phyloP scores from a whole-genome alignment of 2,888 invertebrate species.

The Scaptomyza tumidula region DNA sequence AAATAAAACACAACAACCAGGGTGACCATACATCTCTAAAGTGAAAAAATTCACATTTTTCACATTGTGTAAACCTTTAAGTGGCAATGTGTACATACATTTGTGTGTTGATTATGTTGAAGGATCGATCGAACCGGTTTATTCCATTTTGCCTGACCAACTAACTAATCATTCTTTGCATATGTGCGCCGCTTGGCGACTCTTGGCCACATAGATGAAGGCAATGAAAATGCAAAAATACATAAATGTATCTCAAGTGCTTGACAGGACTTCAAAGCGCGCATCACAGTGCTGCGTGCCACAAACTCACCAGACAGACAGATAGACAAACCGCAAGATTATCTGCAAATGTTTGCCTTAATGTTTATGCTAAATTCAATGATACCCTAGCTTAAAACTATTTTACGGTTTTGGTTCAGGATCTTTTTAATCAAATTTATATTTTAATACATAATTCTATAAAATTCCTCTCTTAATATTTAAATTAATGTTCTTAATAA shows the following conservation, averaged over 20 bases:
- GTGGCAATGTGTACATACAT: no score
- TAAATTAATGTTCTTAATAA: no score
- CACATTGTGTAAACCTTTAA: no score
- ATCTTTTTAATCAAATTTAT: neutral
- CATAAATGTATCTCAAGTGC: slow-evolving; percentile 81
- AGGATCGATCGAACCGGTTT: slow-evolving; percentile 73
- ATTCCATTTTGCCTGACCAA: slow-evolving; percentile 75
- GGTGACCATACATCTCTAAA: no score
- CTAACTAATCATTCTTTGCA: slow-evolving; percentile 78
- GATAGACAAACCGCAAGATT: slow-evolving; percentile 42
- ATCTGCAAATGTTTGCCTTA: neutral
- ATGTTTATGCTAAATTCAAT: neutral
- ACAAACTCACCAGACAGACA: slow-evolving; percentile 52
- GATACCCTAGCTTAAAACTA: slow-evolving; percentile 29
- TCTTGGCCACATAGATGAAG: slow-evolving; percentile 37
- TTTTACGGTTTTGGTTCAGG: neutral
- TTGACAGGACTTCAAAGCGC: slow-evolving; percentile 80
- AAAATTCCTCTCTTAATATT: no score
- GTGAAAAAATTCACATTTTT: no score
- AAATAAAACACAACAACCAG: no score
- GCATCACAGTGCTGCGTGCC: slow-evolving; percentile 76
- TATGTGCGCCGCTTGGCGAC: slow-evolving; percentile 43
- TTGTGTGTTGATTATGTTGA: slow-evolving; percentile 74
- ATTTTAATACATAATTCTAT: no score
- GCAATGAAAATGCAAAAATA: slow-evolving; percentile 79